A percentile compares a stretch with the other conserved stretches of the same genome.
Evolutionary conservation across 2,888 invertebrate species (phyloP).

Genomic region (Phania funesta): DNA sequence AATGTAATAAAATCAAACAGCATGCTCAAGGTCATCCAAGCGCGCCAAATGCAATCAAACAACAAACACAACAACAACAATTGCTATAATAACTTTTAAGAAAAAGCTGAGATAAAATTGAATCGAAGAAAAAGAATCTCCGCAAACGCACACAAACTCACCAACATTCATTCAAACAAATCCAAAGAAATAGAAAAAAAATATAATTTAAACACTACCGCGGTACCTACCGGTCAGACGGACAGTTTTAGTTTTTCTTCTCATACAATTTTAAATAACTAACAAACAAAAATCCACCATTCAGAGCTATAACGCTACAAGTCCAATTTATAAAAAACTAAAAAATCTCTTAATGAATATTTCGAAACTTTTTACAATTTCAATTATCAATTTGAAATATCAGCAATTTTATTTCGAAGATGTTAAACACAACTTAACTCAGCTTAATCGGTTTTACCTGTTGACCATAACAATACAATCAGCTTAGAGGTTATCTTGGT

Average conservation of each 20-base stretch:
- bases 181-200: background rate
- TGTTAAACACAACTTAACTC: no score
- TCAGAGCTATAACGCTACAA: background rate
- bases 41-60: constrained; percentile 68
- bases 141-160: background rate
- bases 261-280: background rate
- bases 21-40: constrained; percentile 71
- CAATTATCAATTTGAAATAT: background rate
- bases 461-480: no score
- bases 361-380: background rate
- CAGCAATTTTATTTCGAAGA: no score
- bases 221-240: constrained; percentile 19
- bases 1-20: constrained; percentile 52
- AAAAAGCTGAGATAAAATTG: constrained; percentile 20
- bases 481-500: no score
- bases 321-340: no score
- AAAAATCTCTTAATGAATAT: no score
- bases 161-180: constrained; percentile 11
- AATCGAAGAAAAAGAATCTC: constrained; percentile 20
- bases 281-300: background rate
- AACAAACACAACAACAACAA: constrained; percentile 26
- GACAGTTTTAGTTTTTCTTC: background rate
- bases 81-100: constrained; percentile 23
- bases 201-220: background rate
- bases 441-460: no score